These are phyloP conservation scores for Podarcis raffonei DNA, from an alignment of 2,113 vertebrate genomes.

Conservation along the genomic window DNA sequence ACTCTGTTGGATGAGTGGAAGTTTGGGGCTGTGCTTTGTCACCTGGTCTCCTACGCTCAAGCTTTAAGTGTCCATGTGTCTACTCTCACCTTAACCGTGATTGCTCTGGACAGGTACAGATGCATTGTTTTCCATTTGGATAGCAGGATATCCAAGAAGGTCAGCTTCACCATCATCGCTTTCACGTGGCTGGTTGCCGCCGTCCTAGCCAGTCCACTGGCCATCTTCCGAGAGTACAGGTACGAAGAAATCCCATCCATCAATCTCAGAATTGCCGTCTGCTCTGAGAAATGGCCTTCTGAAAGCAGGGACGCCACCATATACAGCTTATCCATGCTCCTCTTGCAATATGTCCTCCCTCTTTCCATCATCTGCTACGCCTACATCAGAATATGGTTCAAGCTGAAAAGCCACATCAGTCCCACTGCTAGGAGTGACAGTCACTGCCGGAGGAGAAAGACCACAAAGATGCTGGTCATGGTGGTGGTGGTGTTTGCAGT, in stretches of 20 bases:
- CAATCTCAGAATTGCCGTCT: conserved; percentile 85
- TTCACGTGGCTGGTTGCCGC: conserved; percentile 84
- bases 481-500: conserved; percentile 89
- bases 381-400: conserved; percentile 92
- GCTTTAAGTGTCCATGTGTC: conserved; percentile 91
- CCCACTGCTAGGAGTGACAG: conserved; percentile 83
- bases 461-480: conserved; percentile 91
- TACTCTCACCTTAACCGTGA: conserved; percentile 88
- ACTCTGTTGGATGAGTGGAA: conserved; percentile 91
- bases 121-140: conserved; percentile 91
- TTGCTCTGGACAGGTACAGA: conserved; percentile 89
- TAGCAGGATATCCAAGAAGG: conserved; percentile 82
- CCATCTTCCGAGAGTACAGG: conserved; percentile 90
- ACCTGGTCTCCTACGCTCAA: conserved; percentile 89
- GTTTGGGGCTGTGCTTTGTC: conserved; percentile 88
- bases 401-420: conserved; percentile 89
- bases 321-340: conserved; percentile 91
- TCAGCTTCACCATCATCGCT: conserved; percentile 86
- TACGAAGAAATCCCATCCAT: conserved; percentile 86
- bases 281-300: conserved; percentile 91
- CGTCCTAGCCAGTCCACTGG: conserved; percentile 85
- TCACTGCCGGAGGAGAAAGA: conserved; percentile 84
- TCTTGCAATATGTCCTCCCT: conserved; percentile 88
- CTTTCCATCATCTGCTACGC: conserved; percentile 89
- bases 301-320: conserved; percentile 86